These are phyloP conservation scores for Scolopax rusticola DNA, from an alignment of 2,797 vertebrate species.

Conservation along the genomic window DNA sequence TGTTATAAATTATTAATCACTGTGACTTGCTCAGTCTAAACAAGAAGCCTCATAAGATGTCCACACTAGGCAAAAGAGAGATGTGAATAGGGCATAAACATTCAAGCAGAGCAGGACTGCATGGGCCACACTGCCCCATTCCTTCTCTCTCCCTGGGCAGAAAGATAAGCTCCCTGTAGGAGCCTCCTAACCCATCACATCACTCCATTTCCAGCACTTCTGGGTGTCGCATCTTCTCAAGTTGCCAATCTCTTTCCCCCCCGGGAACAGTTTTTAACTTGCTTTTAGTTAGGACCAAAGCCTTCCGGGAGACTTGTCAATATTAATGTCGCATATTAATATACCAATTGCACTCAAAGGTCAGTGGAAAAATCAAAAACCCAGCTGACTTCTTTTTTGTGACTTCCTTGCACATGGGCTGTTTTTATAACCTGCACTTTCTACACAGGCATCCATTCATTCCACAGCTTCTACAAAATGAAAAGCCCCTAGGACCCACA, in stretches of 20 bases:
- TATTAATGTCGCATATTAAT: constrained; percentile 29
- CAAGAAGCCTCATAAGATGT: background rate
- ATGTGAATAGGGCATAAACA: background rate
- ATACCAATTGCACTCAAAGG: constrained; percentile 12
- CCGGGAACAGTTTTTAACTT: background rate
- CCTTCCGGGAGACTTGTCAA: background rate
- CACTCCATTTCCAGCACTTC: background rate
- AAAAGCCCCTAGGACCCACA: background rate
- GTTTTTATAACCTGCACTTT: background rate
- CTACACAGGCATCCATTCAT: background rate
- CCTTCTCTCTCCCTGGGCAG: background rate
- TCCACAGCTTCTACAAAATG: background rate
- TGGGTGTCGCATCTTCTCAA: background rate
- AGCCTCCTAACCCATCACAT: background rate
- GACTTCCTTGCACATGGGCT: background rate
- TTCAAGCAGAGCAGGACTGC: background rate
- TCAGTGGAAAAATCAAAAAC: background rate
- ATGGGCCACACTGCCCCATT: background rate
- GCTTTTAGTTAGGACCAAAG: background rate
- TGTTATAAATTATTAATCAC: background rate
- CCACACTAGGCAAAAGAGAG: background rate
- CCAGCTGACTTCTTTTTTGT: background rate
- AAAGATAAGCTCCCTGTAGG: background rate
- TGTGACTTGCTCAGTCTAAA: background rate
- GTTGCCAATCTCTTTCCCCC: background rate